Conservation (phyloP, 2,797 vertebrate genomes). For the Liasis olivaceus region DNA sequence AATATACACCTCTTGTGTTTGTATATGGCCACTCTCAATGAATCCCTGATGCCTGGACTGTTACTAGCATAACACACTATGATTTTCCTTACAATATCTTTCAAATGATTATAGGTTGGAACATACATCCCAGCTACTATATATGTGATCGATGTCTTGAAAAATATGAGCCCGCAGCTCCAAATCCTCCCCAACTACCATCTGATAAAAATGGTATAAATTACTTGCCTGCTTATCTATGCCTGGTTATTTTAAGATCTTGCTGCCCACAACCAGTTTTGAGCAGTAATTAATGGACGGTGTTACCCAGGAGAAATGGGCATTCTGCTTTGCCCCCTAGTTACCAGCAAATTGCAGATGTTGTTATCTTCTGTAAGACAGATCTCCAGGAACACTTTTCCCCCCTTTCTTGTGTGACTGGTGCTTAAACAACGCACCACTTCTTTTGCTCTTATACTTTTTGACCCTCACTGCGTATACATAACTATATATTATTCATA, state of each 20-base stretch:
- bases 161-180: constrained; percentile 49
- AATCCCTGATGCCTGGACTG: neutral
- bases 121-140: constrained; percentile 53
- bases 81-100: constrained; percentile 21
- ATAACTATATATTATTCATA: constrained; percentile 87
- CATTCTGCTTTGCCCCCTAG: constrained; percentile 61
- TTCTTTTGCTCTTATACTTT: constrained; percentile 69
- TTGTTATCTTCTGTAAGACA: constrained; percentile 72
- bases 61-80: neutral
- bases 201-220: constrained; percentile 66
- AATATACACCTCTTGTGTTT: neutral
- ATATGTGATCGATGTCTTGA: constrained; percentile 52
- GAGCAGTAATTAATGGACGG: constrained; percentile 69
- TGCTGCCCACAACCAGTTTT: constrained; percentile 61
- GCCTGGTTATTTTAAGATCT: constrained; percentile 66
- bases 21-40: neutral
- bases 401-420: constrained; percentile 63
- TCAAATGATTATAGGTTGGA: constrained; percentile 53
- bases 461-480: constrained; percentile 78
- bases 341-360: constrained; percentile 67
- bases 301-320: constrained; percentile 61
- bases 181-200: constrained; percentile 47
- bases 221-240: constrained; percentile 71
- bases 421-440: constrained; percentile 72
- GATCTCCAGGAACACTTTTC: constrained; percentile 51